Conservation (phyloP, 2,888 invertebrate genomes). For the Neocrepidodera transversa region DNA sequence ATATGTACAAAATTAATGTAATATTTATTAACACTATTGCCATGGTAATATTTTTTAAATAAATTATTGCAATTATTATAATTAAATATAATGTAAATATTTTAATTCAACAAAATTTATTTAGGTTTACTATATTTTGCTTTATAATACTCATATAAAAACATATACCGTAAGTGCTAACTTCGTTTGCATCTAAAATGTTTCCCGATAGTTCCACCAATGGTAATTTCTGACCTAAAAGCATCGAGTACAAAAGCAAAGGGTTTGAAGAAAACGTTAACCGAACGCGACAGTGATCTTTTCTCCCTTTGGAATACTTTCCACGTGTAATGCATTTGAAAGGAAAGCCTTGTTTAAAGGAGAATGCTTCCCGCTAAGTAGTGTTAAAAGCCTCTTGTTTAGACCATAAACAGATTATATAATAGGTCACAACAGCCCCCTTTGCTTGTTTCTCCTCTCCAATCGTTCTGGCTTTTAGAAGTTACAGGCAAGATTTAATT, state of each 20-base stretch:
- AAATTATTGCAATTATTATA: no score
- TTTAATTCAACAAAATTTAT: no score
- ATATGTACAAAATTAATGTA: no score
- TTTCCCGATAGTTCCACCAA: background rate
- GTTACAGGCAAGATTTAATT: no score
- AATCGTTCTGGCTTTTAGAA: background rate
- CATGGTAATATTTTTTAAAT: no score
- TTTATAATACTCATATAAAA: no score
- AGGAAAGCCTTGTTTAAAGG: slow-evolving; percentile 59
- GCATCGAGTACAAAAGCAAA: slow-evolving; percentile 10
- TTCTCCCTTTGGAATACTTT: slow-evolving; percentile 52
- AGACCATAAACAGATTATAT: slow-evolving; percentile 39
- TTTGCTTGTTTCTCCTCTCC: slow-evolving; percentile 1
- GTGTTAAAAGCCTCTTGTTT: slow-evolving; percentile 57
- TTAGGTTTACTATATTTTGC: no score
- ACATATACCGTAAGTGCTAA: no score
- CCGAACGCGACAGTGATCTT: slow-evolving; percentile 25
- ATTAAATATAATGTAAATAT: no score
- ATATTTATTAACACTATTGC: no score
- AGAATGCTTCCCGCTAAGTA: slow-evolving; percentile 58
- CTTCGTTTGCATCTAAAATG: no score
- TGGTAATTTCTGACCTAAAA: slow-evolving; percentile 8
- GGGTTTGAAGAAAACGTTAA: slow-evolving; percentile 19
- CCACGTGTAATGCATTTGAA: slow-evolving; percentile 58
- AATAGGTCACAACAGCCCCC: slow-evolving; percentile 17